Conservation (phyloP, 2,113 vertebrate species). For the Caretta caretta region DNA sequence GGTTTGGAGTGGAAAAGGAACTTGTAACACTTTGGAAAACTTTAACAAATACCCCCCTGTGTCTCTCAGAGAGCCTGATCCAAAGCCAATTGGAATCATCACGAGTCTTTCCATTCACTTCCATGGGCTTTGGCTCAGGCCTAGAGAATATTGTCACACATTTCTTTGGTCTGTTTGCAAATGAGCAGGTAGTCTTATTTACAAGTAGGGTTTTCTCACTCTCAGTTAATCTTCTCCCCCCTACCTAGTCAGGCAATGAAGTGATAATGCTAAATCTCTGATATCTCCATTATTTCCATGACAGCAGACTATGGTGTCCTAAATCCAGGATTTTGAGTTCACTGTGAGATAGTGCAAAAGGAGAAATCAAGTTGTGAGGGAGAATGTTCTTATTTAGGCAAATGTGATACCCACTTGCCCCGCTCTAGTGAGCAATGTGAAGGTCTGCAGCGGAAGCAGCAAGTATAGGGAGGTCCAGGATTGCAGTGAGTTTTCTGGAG, state of each 20-base stretch:
- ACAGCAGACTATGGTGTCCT: constrained; percentile 58
- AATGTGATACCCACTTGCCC: neutral
- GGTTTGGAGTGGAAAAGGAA: accelerated
- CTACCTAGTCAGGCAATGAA: constrained; percentile 21
- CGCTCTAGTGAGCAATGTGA: accelerated
- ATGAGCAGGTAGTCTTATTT: constrained; percentile 11
- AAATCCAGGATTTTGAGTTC: constrained; percentile 70
- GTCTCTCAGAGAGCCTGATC: constrained; percentile 1
- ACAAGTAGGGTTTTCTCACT: neutral
- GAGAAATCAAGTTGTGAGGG: neutral
- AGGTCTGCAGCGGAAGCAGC: accelerated
- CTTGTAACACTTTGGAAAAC: neutral
- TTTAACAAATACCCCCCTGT: neutral
- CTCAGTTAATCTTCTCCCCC: constrained; percentile 19
- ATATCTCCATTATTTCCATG: constrained; percentile 63
- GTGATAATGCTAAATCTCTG: constrained; percentile 34
- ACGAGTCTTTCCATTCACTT: neutral
- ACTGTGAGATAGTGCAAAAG: constrained; percentile 17
- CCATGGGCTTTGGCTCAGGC: neutral
- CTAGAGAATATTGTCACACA: neutral
- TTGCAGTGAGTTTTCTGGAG: constrained; percentile 38
- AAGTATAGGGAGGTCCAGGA: neutral
- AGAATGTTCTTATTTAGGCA: constrained; percentile 12
- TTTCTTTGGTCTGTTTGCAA: neutral
- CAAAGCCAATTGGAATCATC: neutral